Evolutionary conservation across 2,797 vertebrate species (phyloP), one percentile per base, ranked within the genome.

Genomic region (Notamacropus eugenii): DNA sequence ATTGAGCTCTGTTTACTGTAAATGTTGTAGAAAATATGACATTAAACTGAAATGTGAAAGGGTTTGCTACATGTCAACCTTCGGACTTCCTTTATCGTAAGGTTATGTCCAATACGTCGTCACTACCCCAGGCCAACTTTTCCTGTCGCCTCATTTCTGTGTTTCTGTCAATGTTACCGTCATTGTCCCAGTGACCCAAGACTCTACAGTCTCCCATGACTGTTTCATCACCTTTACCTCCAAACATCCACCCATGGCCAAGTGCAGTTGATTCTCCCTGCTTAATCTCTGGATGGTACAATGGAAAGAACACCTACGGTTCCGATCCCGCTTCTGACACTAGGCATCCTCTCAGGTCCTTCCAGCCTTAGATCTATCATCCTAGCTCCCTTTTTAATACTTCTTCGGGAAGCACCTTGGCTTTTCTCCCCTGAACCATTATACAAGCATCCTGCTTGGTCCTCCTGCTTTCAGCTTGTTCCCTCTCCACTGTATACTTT

Each of bases 21-120:
- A 91, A 56, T 96, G 93, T 57, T 94, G 94, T 95, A 55, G 12
- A 95, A 82, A 96, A 59, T 62, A 22, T 92, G 28, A 91, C 31
- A 28, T 57, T 91, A 67, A 90, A 92, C 90, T 91, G 90, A 95
- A 94, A 67, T 95, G 16, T 55, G 58, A 40, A 74, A n/a, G 14
- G 50, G 93, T 93, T 93, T 94, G 54, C 34, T 94, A 34, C 91
- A 94, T 55, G 74, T 74, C 58, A 96, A 95, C 52, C 52, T 29
- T 95, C 93, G 16, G 13, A 40, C 19, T 74, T 67, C 4, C 5
- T 74, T 82, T 82, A 82, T 46, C 22, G 8, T 22, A 22, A 74
- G n/a, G n/a, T 40, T 40, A 24, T 74, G 67, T 40, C n/a, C 6
- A 24, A 12, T 82, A 46, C 40, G 27, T 82, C 11, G 9, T 82